Base-by-base conservation (phyloP, 2,888 invertebrate species). In the Dexiosoma caninum region DNA sequence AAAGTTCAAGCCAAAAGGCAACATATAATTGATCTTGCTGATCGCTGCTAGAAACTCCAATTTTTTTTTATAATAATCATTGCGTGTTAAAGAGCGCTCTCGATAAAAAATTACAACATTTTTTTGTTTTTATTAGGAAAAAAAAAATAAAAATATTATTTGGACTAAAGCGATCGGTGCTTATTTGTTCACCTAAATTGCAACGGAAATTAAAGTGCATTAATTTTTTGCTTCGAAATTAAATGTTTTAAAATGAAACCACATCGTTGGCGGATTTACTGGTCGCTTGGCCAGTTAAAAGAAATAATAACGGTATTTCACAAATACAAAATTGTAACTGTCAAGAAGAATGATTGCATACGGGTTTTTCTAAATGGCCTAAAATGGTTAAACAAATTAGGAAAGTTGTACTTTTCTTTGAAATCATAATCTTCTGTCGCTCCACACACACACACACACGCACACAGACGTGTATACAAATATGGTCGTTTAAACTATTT, bases 1-100 rank as follows among this genome's bases (percentile, higher is more conserved):
- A 77, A 81, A 81, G 81, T 74, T 81, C 72, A 81, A 74, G 77
- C 72, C 72, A 77, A 81, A 77, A 77, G 77, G 81, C 72, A 81
- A 72, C 55, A 81, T 74, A 72, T 67, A 81, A 81, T 81, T 77
- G 77, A 80, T 80, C 71, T 71, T 64, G 53, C 71, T 80, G 80
- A 81, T 77, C 81, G 77, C 64, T 57, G 81, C 74, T 77, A 57
- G 64, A 64, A 74, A 72, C 72, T 69, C 27, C 37, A 81, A 64
- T 72, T 71, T 70, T 74, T 42, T 27, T 30, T 9, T 46, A 64
- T 71, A 75, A 80, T 71, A 42, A 72, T 64, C 69, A 51, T 80
- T 81, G 81, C 81, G 81, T 81, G 81, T 53, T 74, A 44, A 74
- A 64, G 32, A 70, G 57, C 69, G 57, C 60, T 75, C 59, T 64